These are phyloP conservation scores for Ailurus styani DNA, from an alignment of 2,113 vertebrate genomes.

Conservation along the genomic window DNA sequence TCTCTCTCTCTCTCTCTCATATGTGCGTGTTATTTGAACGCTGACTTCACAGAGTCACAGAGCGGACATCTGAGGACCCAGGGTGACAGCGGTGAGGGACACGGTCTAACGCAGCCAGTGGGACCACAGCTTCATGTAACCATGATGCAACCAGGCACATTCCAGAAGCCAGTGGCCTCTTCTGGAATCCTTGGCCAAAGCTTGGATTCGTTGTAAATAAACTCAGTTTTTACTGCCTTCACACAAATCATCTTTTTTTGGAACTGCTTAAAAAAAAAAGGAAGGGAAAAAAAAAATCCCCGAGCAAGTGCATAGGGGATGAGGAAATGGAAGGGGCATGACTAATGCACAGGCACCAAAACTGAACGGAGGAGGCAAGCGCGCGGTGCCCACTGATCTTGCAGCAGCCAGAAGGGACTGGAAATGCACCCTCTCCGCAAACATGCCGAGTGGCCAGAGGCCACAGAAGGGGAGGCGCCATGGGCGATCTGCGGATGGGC, in stretches of 20 bases:
- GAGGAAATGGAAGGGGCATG: slow-evolving; percentile 19
- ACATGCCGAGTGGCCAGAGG: fast-evolving
- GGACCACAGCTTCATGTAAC: fast-evolving
- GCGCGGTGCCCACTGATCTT: fast-evolving
- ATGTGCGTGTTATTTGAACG: fast-evolving
- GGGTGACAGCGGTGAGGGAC: neutral
- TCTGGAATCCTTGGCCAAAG: slow-evolving; percentile 38
- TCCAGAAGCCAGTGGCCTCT: neutral
- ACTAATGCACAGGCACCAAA: neutral
- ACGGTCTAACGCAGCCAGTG: neutral
- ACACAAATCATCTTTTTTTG: slow-evolving; percentile 63
- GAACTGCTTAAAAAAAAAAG: slow-evolving; percentile 20
- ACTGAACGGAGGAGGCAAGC: fast-evolving
- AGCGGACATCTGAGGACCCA: fast-evolving
- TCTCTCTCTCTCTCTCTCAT: neutral
- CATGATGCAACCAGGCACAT: neutral
- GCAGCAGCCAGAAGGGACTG: fast-evolving
- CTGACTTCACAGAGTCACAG: neutral
- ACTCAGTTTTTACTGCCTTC: slow-evolving; percentile 64
- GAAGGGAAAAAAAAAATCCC: neutral
- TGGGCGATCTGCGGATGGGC: fast-evolving
- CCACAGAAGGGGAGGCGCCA: fast-evolving
- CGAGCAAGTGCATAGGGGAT: neutral
- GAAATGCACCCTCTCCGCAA: neutral
- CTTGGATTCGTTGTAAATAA: slow-evolving; percentile 66